Percentiles rank a stretch among this genome's conserved stretches.
phyloP scores from a whole-genome alignment of 2,113 vertebrate genomes.

The Nesogale talazaci region DNA sequence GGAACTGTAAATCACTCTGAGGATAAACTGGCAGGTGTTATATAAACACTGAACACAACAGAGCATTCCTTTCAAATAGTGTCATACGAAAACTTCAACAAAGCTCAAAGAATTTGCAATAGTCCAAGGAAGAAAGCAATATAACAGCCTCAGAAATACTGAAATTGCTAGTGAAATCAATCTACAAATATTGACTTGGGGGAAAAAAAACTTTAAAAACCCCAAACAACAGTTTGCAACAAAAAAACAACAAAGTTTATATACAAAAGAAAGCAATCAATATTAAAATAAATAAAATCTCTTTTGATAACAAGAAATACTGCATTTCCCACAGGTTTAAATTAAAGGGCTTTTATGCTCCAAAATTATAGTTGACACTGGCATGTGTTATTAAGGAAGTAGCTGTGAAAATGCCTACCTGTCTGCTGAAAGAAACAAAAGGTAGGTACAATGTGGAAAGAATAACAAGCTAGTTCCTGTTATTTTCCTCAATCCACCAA shows the following conservation, averaged over 20 bases:
- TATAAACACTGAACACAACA: constrained; percentile 53
- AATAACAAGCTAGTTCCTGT: constrained; percentile 20
- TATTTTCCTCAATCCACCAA: constrained; percentile 51
- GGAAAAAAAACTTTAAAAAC: neutral
- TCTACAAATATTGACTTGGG: constrained; percentile 34
- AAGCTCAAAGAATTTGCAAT: constrained; percentile 31
- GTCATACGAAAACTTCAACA: constrained; percentile 53
- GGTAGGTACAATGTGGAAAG: neutral
- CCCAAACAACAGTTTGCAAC: neutral
- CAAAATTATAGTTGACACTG: constrained; percentile 47
- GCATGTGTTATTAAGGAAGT: constrained; percentile 21
- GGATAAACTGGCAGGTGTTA: constrained; percentile 59
- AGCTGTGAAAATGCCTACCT: constrained; percentile 25
- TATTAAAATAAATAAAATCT: constrained; percentile 30
- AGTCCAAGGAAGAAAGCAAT: constrained; percentile 48
- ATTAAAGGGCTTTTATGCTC: constrained; percentile 41
- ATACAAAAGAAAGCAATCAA: constrained; percentile 1
- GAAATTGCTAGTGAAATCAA: constrained; percentile 51
- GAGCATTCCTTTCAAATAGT: constrained; percentile 56
- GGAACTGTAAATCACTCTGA: constrained; percentile 33
- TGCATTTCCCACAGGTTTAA: constrained; percentile 9
- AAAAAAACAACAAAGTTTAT: neutral
- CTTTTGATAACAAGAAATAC: neutral
- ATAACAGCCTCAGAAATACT: constrained; percentile 35
- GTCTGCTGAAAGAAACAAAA: constrained; percentile 50